Base-by-base conservation (phyloP, 2,113 vertebrate species). In the Chlamydotis undulata region DNA sequence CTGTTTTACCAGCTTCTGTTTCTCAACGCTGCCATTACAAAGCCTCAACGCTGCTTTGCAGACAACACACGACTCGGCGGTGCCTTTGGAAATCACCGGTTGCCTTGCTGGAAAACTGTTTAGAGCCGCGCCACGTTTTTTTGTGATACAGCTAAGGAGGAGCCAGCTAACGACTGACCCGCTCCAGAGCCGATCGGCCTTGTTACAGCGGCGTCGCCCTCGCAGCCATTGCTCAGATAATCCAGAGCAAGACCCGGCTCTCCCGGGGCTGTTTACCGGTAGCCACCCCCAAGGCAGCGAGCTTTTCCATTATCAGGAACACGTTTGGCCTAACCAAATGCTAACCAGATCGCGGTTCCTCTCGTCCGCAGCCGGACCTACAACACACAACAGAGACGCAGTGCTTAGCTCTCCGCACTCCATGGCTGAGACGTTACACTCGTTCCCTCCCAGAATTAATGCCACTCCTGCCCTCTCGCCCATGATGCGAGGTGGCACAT, bases 401-500 rank as follows among this genome's bases (percentile, higher is more conserved):
- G 33, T 5, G 11, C 70, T 93, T 11, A 89, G 43, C 17, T 83
- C 43, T 12, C 9, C 2, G 4, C 3, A 1, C 15, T 31, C 41
- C 37, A 10, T 8, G 53, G 18, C 55, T 0, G 2, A 67, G 41
- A 31, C 0, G 0, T 15, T 1, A 1, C 1, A 14, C 14, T 2
- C 10, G 1, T 35, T 65, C 43, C 43, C 26, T 50, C 52, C 29
- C 4, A 6, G 13, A 49, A 31, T 23, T 55, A 50, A 64, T 0
- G 0, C 4, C 25, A 29, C 2, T 33, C 33, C 35, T 10, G 10
- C 33, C 65, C 53, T 9, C 7, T 37, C 8, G 0, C 49, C 29
- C 1, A 0, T 4, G 17, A 28, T 3, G 6, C 3, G 2, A 3
- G 0, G 31, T 2, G 0, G 24, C 35, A 12, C 2, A 1, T 4